Evolutionary conservation across 2,797 vertebrate species (phyloP).

Genomic region (Sternotherus odoratus): DNA sequence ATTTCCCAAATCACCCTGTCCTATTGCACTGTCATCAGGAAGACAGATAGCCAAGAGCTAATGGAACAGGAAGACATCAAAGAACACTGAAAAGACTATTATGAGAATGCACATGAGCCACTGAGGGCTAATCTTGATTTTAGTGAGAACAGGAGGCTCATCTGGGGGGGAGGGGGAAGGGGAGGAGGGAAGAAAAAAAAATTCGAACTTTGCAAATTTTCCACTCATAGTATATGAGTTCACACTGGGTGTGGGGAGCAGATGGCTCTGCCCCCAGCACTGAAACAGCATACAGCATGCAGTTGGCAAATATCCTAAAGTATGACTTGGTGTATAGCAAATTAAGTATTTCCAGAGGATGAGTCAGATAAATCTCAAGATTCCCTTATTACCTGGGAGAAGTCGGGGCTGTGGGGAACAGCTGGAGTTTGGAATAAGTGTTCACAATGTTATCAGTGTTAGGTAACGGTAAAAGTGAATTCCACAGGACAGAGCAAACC

Average conservation of each 20-base stretch:
- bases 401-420: neutral
- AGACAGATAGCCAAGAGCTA: neutral
- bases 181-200: neutral
- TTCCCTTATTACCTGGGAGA: neutral
- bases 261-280: neutral
- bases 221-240: neutral
- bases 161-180: neutral
- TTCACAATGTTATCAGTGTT: neutral
- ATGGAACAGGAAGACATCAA: neutral
- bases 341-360: neutral
- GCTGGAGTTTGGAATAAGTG: neutral
- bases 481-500: neutral
- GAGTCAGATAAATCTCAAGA: neutral
- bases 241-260: rapidly evolving
- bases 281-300: neutral
- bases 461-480: neutral
- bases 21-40: neutral
- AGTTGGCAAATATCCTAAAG: neutral
- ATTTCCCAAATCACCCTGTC: rapidly evolving
- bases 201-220: neutral
- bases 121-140: neutral
- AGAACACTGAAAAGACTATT: slow-evolving; percentile 16
- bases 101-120: neutral
- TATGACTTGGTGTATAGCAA: neutral
- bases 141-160: neutral